A percentile compares a stretch with the other conserved stretches of the same genome.
These are phyloP conservation scores for Macrotis lagotis DNA, from an alignment of 2,113 vertebrate genomes.

Conservation along the genomic window DNA sequence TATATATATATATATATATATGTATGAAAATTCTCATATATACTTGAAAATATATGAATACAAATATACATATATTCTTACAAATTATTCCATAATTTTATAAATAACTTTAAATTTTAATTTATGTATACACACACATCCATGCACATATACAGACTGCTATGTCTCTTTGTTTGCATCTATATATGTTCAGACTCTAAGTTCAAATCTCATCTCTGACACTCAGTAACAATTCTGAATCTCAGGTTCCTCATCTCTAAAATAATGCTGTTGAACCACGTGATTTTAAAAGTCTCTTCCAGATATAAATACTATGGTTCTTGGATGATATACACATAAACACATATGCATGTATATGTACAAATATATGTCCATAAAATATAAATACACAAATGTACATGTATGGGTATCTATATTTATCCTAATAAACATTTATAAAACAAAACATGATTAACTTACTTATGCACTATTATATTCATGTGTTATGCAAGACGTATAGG, in stretches of 20 bases:
- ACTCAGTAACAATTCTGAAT: not conserved
- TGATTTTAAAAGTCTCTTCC: not conserved
- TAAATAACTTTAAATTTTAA: not conserved
- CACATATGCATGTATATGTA: too few species aligned
- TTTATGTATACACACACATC: not conserved
- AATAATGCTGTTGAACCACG: not conserved
- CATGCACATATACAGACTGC: not conserved
- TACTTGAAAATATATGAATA: not conserved
- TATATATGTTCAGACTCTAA: not conserved
- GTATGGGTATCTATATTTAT: not conserved
- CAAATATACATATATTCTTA: not conserved
- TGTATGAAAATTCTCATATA: not conserved
- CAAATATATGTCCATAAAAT: too few species aligned
- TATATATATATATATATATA: not conserved
- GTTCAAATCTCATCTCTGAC: not conserved
- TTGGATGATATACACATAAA: not conserved
- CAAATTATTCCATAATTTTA: not conserved
- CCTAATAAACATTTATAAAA: too few species aligned
- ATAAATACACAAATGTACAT: too few species aligned
- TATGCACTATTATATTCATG: too few species aligned
- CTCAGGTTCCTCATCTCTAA: not conserved
- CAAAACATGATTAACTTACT: too few species aligned
- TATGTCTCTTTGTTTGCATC: not conserved
- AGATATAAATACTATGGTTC: not conserved
- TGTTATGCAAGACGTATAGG: too few species aligned